Conservation (phyloP, 2,888 invertebrate genomes). For the Lumbricus terrestris region DNA sequence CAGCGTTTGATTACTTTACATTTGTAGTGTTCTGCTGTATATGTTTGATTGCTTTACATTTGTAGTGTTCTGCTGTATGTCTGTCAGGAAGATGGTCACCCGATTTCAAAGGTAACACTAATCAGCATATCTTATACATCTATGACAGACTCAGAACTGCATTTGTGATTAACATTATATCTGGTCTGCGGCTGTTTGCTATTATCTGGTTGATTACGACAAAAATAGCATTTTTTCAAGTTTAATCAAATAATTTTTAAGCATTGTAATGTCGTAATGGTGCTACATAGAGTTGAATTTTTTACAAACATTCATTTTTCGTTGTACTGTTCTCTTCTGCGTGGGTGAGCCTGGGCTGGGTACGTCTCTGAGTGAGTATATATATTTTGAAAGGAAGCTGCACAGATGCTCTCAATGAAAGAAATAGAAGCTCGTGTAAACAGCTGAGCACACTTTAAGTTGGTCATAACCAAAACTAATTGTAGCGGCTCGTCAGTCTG, state of each 20-base stretch:
- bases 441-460: not conserved
- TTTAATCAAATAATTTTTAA: too few relatives aligned
- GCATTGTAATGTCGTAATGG: not conserved
- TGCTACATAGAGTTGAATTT: too few relatives aligned
- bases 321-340: too few relatives aligned
- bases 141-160: not conserved
- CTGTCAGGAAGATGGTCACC: not conserved
- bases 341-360: not conserved
- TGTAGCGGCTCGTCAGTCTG: not conserved
- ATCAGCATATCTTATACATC: too few relatives aligned
- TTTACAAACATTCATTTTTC: too few relatives aligned
- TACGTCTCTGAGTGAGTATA: not conserved
- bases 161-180: not conserved
- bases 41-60: not conserved
- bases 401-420: not conserved
- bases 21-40: constrained; percentile 3
- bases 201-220: not conserved
- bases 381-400: not conserved
- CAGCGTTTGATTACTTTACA: not conserved
- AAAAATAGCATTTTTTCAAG: too few relatives aligned
- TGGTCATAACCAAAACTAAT: not conserved
- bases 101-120: not conserved
- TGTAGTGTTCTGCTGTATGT: not conserved
- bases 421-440: not conserved
- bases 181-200: not conserved